Evolutionary conservation across 2,888 invertebrate genomes (phyloP).

Genomic region (Siphonodentalium dalli): DNA sequence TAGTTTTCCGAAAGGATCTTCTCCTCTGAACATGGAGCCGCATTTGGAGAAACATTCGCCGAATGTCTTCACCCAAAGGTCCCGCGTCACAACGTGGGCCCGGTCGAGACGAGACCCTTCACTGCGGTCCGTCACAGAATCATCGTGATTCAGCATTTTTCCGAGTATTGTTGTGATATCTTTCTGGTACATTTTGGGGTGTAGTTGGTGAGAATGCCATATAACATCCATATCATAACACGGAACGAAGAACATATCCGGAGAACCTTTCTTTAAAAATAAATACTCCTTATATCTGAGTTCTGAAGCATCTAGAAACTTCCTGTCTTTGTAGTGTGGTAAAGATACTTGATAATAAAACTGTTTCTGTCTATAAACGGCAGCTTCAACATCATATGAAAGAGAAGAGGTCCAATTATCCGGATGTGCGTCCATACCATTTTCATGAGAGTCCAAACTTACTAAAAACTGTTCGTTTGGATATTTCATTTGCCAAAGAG

Average conservation of each 20-base stretch:
- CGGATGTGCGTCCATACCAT: background rate
- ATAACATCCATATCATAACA: conserved; percentile 68
- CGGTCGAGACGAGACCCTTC: conserved; percentile 63
- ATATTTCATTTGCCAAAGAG: conserved; percentile 45
- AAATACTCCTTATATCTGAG: conserved; percentile 64
- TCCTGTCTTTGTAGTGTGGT: conserved; percentile 66
- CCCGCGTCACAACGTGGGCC: conserved; percentile 64
- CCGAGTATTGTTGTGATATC: conserved; percentile 42
- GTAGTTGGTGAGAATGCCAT: conserved; percentile 68
- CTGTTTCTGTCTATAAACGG: conserved; percentile 63
- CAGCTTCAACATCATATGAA: conserved; percentile 63
- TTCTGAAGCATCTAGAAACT: conserved; percentile 63
- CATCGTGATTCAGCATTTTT: conserved; percentile 66
- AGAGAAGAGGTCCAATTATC: conserved; percentile 27
- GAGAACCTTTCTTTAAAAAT: conserved; percentile 62
- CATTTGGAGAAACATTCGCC: conserved; percentile 62
- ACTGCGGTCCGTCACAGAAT: conserved; percentile 66
- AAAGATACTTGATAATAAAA: conserved; percentile 68
- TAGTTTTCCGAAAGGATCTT: conserved; percentile 64
- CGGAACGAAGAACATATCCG: conserved; percentile 66
- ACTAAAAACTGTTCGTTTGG: conserved; percentile 45
- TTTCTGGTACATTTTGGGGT: conserved; percentile 48
- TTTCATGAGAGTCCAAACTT: conserved; percentile 18
- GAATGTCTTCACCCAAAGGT: conserved; percentile 64
- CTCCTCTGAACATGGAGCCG: conserved; percentile 67